Base-by-base conservation (phyloP, 2,888 invertebrate species). In the Rhopalosiphum nymphaeae region DNA sequence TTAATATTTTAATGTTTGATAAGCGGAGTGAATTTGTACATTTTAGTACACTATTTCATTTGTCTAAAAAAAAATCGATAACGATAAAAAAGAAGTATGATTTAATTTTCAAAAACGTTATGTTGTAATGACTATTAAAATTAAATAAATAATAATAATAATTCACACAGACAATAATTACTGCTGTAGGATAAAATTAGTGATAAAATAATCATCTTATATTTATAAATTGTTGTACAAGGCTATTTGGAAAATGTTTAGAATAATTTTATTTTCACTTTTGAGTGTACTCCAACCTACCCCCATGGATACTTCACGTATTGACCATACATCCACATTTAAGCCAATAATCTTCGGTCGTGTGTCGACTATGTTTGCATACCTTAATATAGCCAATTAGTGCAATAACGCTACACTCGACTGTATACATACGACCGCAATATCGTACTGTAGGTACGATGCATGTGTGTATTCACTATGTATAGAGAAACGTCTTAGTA, bases 371-470 rank as follows among this genome's bases (percentile, higher is more conserved):
- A 3, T 86, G 49, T 87, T 42, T 53, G 84, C 44, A 26, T 29
- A 88, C 26, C 53, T 42, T 29, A 16, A 29, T 49, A 67, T 26
- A 25, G 25, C 89, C 78, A 89, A 93, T 93, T 93, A 89, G 89
- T 56, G 21, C 78, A 36, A 78, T 78, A 78, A 78, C 78, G 36
- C 9, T 78, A 57, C 25, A n/a, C 84, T 88, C 11, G 44, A 85
- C 44, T 44, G 85, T 85, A 46, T 46, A 85, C 29, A n/a, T 29
- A 49, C 56, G 21, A 42, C 85, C 91, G 84, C 44, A 85, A 42
- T 56, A 29, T 85, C 44, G 29, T 56, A 85, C 3, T 16, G 29
- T 61, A 42, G 7, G 21, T 49, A 1, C 53, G 21, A 25, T 36
- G 25, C 11, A n/a, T 9, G 36, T 42, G n/a, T n/a, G 44, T 57